A percentile compares a stretch with the other conserved stretches of the same genome.
Evolutionary conservation across 2,888 invertebrate genomes (phyloP).

Genomic region (Lasiommata megera): DNA sequence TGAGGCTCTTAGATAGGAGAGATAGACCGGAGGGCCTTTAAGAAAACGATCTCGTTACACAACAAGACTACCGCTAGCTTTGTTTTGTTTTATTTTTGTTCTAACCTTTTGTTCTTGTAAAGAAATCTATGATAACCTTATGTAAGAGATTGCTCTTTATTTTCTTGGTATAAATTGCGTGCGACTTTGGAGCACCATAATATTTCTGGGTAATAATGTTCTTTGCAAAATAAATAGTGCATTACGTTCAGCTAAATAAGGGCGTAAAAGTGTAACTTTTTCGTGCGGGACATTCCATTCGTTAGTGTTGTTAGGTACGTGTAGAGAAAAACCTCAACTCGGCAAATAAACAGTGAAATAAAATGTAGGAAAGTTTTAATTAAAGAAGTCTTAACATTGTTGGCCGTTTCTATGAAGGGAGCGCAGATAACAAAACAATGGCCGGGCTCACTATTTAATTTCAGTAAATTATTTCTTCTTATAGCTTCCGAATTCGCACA

Average conservation of each 20-base stretch:
- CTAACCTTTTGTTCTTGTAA: no score
- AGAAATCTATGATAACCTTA: no score
- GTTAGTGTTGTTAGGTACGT: neutral
- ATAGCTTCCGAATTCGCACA: neutral
- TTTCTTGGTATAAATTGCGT: no score
- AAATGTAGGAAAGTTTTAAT: conserved; percentile 7
- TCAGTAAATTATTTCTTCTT: neutral
- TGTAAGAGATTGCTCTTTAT: no score
- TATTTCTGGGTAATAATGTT: neutral
- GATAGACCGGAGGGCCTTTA: no score
- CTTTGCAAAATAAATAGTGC: neutral
- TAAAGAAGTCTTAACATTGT: conserved; percentile 8
- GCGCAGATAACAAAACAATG: conserved; percentile 1
- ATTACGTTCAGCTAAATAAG: neutral
- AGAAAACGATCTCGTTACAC: no score
- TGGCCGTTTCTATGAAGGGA: neutral
- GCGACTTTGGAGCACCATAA: no score
- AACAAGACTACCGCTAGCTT: no score
- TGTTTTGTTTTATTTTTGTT: no score
- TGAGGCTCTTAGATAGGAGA: no score
- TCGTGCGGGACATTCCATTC: neutral
- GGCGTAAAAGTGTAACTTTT: neutral
- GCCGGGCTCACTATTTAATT: neutral
- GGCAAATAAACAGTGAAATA: conserved; percentile 2
- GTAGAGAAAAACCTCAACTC: neutral